Evolutionary conservation across 2,888 invertebrate species (phyloP).

Genomic region (Cistogaster globosa): DNA sequence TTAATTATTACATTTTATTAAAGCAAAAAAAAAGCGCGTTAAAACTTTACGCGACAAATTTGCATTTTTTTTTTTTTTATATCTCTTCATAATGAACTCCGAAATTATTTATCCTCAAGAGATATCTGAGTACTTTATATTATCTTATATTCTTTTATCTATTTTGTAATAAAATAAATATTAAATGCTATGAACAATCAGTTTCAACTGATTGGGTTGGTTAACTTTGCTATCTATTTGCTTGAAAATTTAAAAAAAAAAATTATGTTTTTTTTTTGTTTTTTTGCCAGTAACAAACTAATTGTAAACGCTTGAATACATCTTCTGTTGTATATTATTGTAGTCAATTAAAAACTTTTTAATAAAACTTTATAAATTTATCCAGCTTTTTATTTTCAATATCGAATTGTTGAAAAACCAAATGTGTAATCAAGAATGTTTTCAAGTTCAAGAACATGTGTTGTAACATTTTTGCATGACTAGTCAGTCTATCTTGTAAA

Average conservation of each 20-base stretch:
- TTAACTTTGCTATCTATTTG: conserved; percentile 38
- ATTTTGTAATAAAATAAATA: neutral
- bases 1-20: too few species aligned
- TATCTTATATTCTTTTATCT: neutral
- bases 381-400: conserved; percentile 16
- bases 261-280: too few species aligned
- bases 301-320: too few species aligned
- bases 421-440: conserved; percentile 23
- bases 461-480: conserved; percentile 12
- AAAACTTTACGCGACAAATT: too few species aligned
- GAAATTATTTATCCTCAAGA: too few species aligned
- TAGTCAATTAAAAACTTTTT: conserved; percentile 53
- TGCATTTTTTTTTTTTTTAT: too few species aligned
- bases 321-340: conserved; percentile 3
- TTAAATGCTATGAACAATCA: conserved; percentile 53
- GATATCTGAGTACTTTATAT: too few species aligned
- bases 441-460: conserved; percentile 46
- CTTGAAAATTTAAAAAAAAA: conserved; percentile 25
- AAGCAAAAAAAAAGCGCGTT: too few species aligned
- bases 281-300: too few species aligned
- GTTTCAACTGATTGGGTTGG: conserved; percentile 44
- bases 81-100: too few species aligned
- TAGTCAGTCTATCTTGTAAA: conserved; percentile 3
- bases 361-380: conserved; percentile 4
- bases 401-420: conserved; percentile 16